Evolutionary conservation across 2,113 vertebrate genomes (phyloP).

Genomic region (Chinchilla lanigera): DNA sequence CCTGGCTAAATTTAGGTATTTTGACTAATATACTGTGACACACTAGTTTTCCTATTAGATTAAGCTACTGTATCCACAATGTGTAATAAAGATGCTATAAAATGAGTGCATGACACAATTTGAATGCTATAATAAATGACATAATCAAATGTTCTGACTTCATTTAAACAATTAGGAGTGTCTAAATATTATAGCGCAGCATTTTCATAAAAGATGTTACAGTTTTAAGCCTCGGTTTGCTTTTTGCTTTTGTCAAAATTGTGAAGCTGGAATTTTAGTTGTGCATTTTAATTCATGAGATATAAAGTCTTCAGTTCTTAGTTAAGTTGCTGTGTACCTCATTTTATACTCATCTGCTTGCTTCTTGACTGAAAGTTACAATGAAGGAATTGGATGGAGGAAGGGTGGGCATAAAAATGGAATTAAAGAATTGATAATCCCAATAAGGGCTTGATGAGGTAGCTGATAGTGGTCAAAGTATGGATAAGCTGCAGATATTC

Average conservation of each 20-base stretch:
- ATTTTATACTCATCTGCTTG: neutral
- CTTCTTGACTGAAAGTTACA: neutral
- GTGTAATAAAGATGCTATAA: neutral
- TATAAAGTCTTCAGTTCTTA: conserved; percentile 6
- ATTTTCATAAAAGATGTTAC: conserved; percentile 43
- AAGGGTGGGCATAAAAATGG: neutral
- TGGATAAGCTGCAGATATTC: neutral
- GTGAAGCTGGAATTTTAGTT: conserved; percentile 46
- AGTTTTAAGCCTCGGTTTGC: neutral
- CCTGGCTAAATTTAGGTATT: neutral
- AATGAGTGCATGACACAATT: conserved; percentile 2
- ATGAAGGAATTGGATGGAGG: neutral
- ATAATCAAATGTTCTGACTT: conserved; percentile 46
- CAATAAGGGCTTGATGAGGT: neutral
- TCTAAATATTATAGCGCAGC: neutral
- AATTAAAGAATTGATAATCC: conserved; percentile 12
- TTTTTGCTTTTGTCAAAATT: neutral
- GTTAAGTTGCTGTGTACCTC: neutral
- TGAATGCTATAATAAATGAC: conserved; percentile 36
- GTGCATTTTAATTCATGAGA: conserved; percentile 25
- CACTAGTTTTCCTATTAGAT: neutral
- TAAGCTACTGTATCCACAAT: neutral
- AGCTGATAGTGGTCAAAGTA: neutral
- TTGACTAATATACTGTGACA: neutral
- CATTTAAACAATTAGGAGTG: conserved; percentile 18